phyloP scores from a whole-genome alignment of 2,113 vertebrate genomes.

The Ranitomeya variabilis region DNA sequence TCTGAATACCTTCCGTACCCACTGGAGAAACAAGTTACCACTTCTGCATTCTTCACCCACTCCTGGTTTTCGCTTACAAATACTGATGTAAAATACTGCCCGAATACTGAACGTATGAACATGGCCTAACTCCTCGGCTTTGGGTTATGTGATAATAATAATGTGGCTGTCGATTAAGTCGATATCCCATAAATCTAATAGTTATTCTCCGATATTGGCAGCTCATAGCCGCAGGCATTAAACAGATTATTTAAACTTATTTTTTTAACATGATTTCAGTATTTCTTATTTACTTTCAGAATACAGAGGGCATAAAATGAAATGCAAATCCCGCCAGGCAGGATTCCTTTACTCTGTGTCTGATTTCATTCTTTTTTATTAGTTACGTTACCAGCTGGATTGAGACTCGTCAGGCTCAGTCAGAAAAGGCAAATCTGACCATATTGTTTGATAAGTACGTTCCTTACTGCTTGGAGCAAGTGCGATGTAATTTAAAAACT shows the following conservation, averaged over 20 bases:
- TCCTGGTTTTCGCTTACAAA: too few relatives aligned
- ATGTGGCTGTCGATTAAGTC: neutral
- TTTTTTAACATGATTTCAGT: slow-evolving; percentile 24
- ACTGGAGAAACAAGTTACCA: too few relatives aligned
- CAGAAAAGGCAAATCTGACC: slow-evolving; percentile 80
- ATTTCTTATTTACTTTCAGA: slow-evolving; percentile 39
- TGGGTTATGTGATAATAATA: neutral
- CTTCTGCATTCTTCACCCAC: too few relatives aligned
- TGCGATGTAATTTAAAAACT: slow-evolving; percentile 78
- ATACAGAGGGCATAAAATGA: slow-evolving; percentile 39
- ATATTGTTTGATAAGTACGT: slow-evolving; percentile 79
- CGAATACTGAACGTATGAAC: too few relatives aligned
- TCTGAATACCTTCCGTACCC: too few relatives aligned
- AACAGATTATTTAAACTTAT: slow-evolving; percentile 14
- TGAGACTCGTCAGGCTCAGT: slow-evolving; percentile 74
- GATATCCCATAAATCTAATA: slow-evolving; percentile 30
- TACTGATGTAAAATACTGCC: too few relatives aligned
- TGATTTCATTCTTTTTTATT: slow-evolving; percentile 64
- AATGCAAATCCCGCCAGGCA: slow-evolving; percentile 57
- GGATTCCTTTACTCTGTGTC: slow-evolving; percentile 68
- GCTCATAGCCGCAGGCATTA: neutral
- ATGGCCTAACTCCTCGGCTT: neutral
- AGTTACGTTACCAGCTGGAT: slow-evolving; percentile 73
- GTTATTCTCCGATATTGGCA: neutral
- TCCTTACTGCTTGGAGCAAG: slow-evolving; percentile 73